Percentiles rank a stretch among this genome's conserved stretches.
Conservation (phyloP, 2,113 vertebrate species). For the Lethenteron reissneri region DNA sequence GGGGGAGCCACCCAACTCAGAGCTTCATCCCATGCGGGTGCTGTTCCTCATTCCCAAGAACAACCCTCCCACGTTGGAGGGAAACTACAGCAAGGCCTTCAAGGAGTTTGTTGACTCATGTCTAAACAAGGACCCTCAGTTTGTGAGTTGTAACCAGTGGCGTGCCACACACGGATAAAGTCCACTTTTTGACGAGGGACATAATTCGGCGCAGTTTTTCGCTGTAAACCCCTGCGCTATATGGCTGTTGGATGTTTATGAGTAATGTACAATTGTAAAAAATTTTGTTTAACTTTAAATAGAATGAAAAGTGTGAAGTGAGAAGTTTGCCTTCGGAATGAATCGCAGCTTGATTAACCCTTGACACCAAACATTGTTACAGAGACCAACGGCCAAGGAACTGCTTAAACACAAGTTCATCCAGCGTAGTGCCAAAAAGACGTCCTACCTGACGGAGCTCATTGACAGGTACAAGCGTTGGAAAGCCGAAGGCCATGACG, state of each 20-base stretch:
- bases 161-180: no score
- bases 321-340: no score
- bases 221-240: no score
- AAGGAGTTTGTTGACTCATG: constrained; percentile 95
- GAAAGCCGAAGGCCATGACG: constrained; percentile 79
- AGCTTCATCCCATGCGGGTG: constrained; percentile 91
- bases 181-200: no score
- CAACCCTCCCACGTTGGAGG: constrained; percentile 75
- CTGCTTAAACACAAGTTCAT: constrained; percentile 96
- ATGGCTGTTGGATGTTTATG: no score
- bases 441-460: constrained; percentile 78
- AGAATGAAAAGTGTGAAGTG: no score
- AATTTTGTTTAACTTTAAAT: no score
- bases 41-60: constrained; percentile 95
- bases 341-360: no score
- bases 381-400: constrained; percentile 84
- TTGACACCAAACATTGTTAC: background rate
- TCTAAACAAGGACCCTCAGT: constrained; percentile 89
- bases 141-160: constrained; percentile 40
- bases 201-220: no score
- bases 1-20: constrained; percentile 88
- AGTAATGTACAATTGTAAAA: no score
- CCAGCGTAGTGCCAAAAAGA: constrained; percentile 75
- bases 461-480: constrained; percentile 84
- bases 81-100: constrained; percentile 87